Evolutionary conservation across 1,140 invertebrate genomes (phyloP), one percentile per base, ranked within the genome.

Genomic region (Dinothrombium tinctorium): DNA sequence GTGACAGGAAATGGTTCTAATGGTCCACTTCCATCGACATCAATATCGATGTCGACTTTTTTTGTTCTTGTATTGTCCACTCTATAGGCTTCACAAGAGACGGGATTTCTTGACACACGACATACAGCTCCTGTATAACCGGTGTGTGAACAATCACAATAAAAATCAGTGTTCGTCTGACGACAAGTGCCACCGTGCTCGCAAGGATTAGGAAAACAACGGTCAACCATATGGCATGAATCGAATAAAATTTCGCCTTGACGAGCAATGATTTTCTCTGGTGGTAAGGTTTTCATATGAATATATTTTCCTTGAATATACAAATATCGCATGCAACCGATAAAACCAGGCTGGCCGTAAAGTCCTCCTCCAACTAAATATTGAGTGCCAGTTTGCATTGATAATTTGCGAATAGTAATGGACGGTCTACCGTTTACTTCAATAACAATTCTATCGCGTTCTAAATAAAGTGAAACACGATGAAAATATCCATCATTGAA

Each of bases 201-300:
- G 62, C 92, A 99, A 3, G 92, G 90, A 67, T 94, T 96, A 0
- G 90, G 90, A 58, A 83, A 89, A 54, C 92, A 98, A 35, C 79
- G 69, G 52, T 86, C 80, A 45, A 86, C 45, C 48, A 60, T 56
- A 35, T 56, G 52, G 43, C 58, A 60, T 17, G 55, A 53, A 43
- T 59, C 54, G 20, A 52, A 37, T 7, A 83, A 65, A 0, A 87
- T 64, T 46, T 80, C 74, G 29, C 33, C 41, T 14, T 45, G 43
- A 21, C 39, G 33, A 26, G 23, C 25, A 15, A 41, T 20, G 7
- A 47, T 48, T 7, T 33, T 36, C 15, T 47, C 44, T 11, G 40
- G 12, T 7, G 40, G 11, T 15, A 52, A 29, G 7, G 44, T 35
- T 15, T 47, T 36, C 1, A 51, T 38, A 37, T 44, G 22, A 17